Conservation (phyloP, 2,797 vertebrate species). For the Sciurus carolinensis region DNA sequence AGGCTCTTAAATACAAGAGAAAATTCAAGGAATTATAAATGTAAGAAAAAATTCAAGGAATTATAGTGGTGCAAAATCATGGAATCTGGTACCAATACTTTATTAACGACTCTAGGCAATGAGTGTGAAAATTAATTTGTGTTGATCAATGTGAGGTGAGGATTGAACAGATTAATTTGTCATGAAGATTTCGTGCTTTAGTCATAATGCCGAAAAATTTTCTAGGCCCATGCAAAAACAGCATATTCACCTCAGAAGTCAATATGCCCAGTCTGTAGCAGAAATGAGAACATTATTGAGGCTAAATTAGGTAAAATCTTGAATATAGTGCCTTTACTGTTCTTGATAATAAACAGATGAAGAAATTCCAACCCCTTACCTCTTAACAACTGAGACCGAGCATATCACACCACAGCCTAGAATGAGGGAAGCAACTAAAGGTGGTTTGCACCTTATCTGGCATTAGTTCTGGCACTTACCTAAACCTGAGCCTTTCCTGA, state of each 20-base stretch:
- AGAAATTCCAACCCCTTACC: background rate
- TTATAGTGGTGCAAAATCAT: background rate
- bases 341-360: background rate
- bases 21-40: background rate
- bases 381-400: background rate
- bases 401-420: background rate
- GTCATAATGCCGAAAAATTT: background rate
- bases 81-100: conserved; percentile 40
- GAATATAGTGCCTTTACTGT: background rate
- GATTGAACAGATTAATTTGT: conserved; percentile 73
- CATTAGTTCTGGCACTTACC: background rate
- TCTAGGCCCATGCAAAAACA: background rate
- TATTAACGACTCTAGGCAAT: conserved; percentile 76
- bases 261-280: background rate
- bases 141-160: conserved; percentile 74
- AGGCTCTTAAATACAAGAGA: background rate
- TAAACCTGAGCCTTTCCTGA: background rate
- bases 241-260: background rate
- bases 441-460: background rate
- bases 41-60: background rate
- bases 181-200: conserved; percentile 69
- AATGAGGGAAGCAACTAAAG: background rate
- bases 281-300: background rate
- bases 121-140: conserved; percentile 83
- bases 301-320: background rate